Evolutionary conservation across 2,888 invertebrate genomes (phyloP), one percentile per base, ranked within the genome.

Genomic region (Eristalis pertinax): DNA sequence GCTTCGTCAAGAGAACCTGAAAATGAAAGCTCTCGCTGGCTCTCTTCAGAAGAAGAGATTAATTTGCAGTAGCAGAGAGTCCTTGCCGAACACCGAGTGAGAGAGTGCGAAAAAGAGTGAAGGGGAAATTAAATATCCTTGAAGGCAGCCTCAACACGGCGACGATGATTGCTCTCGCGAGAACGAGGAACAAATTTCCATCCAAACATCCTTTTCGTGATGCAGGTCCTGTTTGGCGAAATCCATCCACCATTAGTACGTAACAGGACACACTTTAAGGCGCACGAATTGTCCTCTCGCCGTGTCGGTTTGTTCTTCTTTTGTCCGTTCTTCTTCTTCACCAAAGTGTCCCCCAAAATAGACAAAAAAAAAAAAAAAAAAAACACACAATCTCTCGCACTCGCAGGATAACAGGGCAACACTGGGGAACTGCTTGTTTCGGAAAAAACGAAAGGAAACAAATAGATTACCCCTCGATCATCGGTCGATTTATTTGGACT

Each of bases 211-310:
- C 77, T 84, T 87, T 79, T 38, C 58, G 80, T 87, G 87, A 84
- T 87, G 87, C 87, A 87, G 87, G 87, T 84, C 79, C 76, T 84
- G 73, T 65, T 68, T 63, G 73, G 65, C 68, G 84, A 74, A 84
- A 67, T 73, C 76, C 73, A 76, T 76, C 79, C 60, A 65, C 56
- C 79, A 68, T 87, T 84, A 87, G 87, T 87, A 87, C 84, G 84
- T 87, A 84, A 84, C 76, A 84, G 87, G 84, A 87, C 79, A 80
- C 76, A 76, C 78, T 75, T 87, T 84, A 79, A 84, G 87, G 76
- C 79, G 80, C 84, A 84, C 87, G 84, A 76, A 74, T 77, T 68
- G 50, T 50, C 60, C 75, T 64, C 79, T 84, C 83, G 84, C 50
- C 50, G 50, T 50, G 58, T 83, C 87, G 76, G 84, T 29, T 84